Base-by-base conservation (phyloP, 2,113 vertebrate species). In the Nothoprocta pentlandii region DNA sequence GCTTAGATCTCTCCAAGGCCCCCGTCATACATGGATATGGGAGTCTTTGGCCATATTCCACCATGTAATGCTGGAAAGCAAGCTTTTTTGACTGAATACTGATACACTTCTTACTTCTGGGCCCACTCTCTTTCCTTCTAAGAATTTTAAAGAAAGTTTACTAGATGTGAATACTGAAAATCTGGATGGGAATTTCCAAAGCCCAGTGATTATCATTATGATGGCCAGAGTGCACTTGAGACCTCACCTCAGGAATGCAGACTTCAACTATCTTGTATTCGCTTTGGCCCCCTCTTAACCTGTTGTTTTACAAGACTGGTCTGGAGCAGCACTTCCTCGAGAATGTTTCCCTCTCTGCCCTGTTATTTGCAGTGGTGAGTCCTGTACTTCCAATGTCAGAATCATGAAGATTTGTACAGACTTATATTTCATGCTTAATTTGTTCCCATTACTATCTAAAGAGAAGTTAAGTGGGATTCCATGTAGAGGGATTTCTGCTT, bases 381-480 rank as follows among this genome's bases (percentile, higher is more conserved):
- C 51, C 12, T 5, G 70, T 42, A 16, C 14, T 91, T 93, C 56
- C 75, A 87, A 79, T 56, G 42, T 62, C 82, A 59, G 21, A 66
- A 62, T 71, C 39, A 67, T 49, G 16, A 93, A 85, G 25, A 82
- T 41, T 85, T 85, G 85, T 85, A 85, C 30, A 39, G 47, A 80
- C 30, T 80, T 93, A 21, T 76, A 30, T 84, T 88, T 88, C 59
- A 73, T 71, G 26, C 62, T 56, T 85, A 71, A 54, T 80, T 41
- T 5, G 3, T 63, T 85, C 9, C 17, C 13, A 26, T 71, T 92
- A 79, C 42, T 44, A 79, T 46, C 9, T 58, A 79, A 68, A 76
- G 51, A 47, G 67, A 82, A 95, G 34, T 0, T 85, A 75, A 81
- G 70, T 26, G 62, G 39, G 47, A 42, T 10, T 10, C 34, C 46